Evolutionary conservation across 2,797 vertebrate genomes (phyloP).

Genomic region (Psittacula derbiana): DNA sequence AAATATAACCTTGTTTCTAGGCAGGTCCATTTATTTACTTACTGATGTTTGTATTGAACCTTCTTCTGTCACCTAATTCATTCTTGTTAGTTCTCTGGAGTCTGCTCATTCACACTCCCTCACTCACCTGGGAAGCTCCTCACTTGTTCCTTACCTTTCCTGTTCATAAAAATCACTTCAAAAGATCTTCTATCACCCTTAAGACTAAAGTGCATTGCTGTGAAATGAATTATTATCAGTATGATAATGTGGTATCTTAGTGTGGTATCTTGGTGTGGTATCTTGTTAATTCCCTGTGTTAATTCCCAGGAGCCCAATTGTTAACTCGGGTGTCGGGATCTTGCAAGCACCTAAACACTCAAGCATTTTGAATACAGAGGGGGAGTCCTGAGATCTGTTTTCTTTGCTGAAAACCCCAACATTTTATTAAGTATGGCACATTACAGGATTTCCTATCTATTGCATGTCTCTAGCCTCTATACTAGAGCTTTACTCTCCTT

Average conservation of each 20-base stretch:
- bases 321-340: neutral
- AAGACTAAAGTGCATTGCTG: neutral
- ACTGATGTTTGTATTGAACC: neutral
- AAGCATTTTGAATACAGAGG: neutral
- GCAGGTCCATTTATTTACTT: neutral
- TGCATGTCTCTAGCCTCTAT: neutral
- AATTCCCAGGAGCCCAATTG: neutral
- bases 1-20: neutral
- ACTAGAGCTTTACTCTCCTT: neutral
- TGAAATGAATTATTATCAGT: neutral
- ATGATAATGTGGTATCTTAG: neutral
- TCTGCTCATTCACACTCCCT: neutral
- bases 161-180: neutral
- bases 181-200: neutral
- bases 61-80: conserved; percentile 19
- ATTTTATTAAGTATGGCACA: neutral
- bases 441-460: neutral
- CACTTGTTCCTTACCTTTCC: neutral
- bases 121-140: neutral
- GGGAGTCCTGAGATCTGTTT: neutral
- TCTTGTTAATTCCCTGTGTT: neutral
- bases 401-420: neutral
- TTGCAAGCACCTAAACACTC: neutral
- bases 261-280: neutral
- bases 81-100: neutral